These are phyloP conservation scores for Archips xylosteana DNA, from an alignment of 2,888 invertebrate genomes.

Conservation along the genomic window DNA sequence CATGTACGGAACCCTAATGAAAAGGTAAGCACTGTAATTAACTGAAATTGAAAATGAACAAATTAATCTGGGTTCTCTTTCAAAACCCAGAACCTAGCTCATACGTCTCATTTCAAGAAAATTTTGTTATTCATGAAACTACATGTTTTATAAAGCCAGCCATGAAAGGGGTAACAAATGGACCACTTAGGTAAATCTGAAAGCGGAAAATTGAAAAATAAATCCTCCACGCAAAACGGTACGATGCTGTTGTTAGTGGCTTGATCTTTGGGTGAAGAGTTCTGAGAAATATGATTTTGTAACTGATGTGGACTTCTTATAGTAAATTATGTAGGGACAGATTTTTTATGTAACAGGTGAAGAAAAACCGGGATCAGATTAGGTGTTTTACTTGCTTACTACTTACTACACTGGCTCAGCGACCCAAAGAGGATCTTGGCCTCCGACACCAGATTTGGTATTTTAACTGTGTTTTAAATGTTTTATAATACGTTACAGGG, in stretches of 20 bases:
- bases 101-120: not conserved
- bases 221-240: slow-evolving; percentile 19
- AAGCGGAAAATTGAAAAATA: slow-evolving; percentile 40
- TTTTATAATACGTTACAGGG: too few species aligned
- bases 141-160: slow-evolving; percentile 10
- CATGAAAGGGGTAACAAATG: slow-evolving; percentile 33
- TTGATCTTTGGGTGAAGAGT: slow-evolving; percentile 12
- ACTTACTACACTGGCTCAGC: too few species aligned
- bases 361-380: too few species aligned
- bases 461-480: too few species aligned
- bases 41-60: not conserved
- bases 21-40: not conserved
- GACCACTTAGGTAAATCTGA: slow-evolving; percentile 25
- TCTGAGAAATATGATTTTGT: not conserved
- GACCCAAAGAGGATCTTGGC: too few species aligned
- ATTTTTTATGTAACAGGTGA: too few species aligned
- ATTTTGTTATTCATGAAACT: slow-evolving; percentile 17
- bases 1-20: too few species aligned
- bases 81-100: too few species aligned
- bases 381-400: too few species aligned
- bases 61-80: not conserved
- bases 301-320: too few species aligned
- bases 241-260: slow-evolving; percentile 26
- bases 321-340: too few species aligned
- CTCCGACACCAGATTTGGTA: too few species aligned